phyloP scores from a whole-genome alignment of 1,140 invertebrate species.

The Apis dorsata region DNA sequence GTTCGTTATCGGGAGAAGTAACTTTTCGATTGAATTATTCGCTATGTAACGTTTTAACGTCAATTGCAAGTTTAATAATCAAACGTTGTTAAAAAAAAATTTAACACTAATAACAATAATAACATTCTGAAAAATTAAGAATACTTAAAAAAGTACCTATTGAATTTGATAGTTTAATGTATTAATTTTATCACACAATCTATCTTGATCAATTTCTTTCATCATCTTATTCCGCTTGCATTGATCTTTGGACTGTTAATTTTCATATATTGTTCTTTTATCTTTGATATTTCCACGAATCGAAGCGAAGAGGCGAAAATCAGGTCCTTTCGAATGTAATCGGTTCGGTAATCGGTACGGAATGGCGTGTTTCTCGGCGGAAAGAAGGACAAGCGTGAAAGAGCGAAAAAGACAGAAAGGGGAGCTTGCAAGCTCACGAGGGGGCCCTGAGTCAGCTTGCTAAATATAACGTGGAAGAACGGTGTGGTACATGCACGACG shows the following conservation, averaged over 20 bases:
- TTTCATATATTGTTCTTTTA: background rate
- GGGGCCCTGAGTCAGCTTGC: slow-evolving; percentile 61
- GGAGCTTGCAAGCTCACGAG: slow-evolving; percentile 56
- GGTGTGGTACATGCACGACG: slow-evolving; percentile 44
- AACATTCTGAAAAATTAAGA: no score
- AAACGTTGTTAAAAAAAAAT: no score
- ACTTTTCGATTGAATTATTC: background rate
- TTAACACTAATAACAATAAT: no score
- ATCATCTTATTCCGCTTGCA: no score
- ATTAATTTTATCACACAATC: no score
- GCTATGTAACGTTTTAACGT: no score
- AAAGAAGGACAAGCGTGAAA: slow-evolving; percentile 47
- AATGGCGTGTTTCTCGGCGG: slow-evolving; percentile 21
- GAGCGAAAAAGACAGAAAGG: slow-evolving; percentile 47
- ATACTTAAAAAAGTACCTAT: no score
- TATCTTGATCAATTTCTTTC: no score
- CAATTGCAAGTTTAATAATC: no score
- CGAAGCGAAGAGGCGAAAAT: background rate
- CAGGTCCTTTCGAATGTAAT: slow-evolving; percentile 27
- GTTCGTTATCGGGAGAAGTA: background rate
- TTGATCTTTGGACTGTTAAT: no score
- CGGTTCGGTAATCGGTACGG: slow-evolving; percentile 49
- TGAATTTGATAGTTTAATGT: no score
- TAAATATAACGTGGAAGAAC: slow-evolving; percentile 64
- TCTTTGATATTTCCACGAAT: background rate